Evolutionary conservation across 1,140 invertebrate species (phyloP).

Genomic region (Drosophila truncata): DNA sequence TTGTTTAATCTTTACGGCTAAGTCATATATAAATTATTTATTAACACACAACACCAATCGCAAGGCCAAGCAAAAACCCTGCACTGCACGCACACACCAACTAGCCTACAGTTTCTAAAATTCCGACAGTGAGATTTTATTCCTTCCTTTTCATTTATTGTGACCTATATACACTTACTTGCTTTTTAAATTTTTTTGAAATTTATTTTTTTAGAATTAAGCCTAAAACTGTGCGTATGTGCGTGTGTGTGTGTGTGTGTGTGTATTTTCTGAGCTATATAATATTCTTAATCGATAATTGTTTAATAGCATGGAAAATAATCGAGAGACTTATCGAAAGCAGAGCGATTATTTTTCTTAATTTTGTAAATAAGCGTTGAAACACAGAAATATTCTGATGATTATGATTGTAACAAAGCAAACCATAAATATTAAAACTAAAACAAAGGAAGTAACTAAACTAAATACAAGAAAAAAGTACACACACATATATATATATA

Average conservation of each 20-base stretch:
- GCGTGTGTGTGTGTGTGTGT: slow-evolving; percentile 15
- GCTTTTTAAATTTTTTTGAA: slow-evolving; percentile 4
- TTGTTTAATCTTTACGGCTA: slow-evolving; percentile 38
- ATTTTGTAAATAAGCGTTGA: slow-evolving; percentile 59
- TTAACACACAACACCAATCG: slow-evolving; percentile 30
- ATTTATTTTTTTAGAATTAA: slow-evolving; percentile 52
- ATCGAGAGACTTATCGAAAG: slow-evolving; percentile 9
- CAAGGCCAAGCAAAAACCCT: not conserved
- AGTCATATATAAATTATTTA: slow-evolving; percentile 53
- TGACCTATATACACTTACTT: slow-evolving; percentile 24
- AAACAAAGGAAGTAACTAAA: slow-evolving; percentile 12
- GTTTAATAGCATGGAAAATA: slow-evolving; percentile 22
- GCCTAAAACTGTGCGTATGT: slow-evolving; percentile 6
- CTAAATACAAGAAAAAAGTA: slow-evolving; percentile 14
- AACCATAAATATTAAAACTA: slow-evolving; percentile 14
- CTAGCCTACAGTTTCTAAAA: slow-evolving; percentile 1
- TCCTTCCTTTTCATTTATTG: not conserved
- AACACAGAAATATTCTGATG: slow-evolving; percentile 2
- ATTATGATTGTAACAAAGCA: slow-evolving; percentile 15
- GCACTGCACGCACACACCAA: slow-evolving; percentile 5
- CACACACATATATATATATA: slow-evolving; percentile 29
- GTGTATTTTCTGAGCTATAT: slow-evolving; percentile 37
- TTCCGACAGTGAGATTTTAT: not conserved
- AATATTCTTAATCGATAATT: slow-evolving; percentile 52
- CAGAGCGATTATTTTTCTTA: slow-evolving; percentile 31